Base-by-base conservation (phyloP, 1,140 invertebrate genomes). In the Hestina assimilis region DNA sequence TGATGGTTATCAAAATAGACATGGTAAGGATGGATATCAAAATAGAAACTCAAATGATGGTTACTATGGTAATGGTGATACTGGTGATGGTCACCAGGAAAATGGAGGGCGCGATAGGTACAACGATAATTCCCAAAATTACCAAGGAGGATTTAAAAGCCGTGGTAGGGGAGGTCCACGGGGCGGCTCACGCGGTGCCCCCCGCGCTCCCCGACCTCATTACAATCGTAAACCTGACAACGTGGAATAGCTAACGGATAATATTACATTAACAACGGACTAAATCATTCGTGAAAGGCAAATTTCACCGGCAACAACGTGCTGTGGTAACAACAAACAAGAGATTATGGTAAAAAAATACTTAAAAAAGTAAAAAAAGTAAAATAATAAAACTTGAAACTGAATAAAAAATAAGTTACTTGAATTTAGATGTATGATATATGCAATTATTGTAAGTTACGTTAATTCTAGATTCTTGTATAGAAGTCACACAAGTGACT, bases 231-330 rank as follows among this genome's bases (percentile, higher is more conserved):
- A 83, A 66, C 71, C 73, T 5, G 83, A 85, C 11, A 72, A 79
- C 55, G 78, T 75, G 24, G 80, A 87, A 66, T 87, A 88, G 66
- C 19, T 33, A 20, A 24, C 29, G 24, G 24, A 47, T 45, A 33
- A 47, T 17, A 43, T 46, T 23, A 33, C 17, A 43, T 33, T 38
- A 50, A 55, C 57, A 57, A 79, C 66, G 75, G 79, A 83, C 83
- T 76, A 86, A 87, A 85, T 85, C 79, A 83, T 85, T 85, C 71
- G 85, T 83, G 80, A 66, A 87, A 88, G 85, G 85, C 82, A 88
- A 79, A 88, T 87, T 87, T 88, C 85, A 88, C 83, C 82, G 82
- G 85, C 83, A 88, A 87, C 85, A 88, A 87, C 85, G 73, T 69
- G 77, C 75, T 81, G 76, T 79, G 82, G 75, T 66, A 76, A 83